Evolutionary conservation across 1,140 invertebrate genomes (phyloP).

Genomic region (Myzus persicae): DNA sequence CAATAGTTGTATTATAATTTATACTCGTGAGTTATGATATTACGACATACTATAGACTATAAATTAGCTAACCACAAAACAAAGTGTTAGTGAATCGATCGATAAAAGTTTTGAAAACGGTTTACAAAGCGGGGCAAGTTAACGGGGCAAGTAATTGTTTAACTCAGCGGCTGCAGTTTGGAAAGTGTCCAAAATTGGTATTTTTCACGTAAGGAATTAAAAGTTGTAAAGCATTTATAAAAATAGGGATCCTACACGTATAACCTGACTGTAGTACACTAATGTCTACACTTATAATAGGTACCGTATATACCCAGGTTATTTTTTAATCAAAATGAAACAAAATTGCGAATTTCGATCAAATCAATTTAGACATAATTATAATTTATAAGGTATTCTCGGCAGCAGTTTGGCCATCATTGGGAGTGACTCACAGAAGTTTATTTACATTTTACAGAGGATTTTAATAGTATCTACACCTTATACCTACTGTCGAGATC

Average conservation of each 20-base stretch:
- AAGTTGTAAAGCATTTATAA: not conserved
- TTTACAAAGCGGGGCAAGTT: too few species aligned
- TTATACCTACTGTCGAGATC: too few species aligned
- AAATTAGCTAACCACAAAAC: not conserved
- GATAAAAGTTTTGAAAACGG: not conserved
- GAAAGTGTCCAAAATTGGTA: not conserved
- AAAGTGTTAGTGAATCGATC: not conserved
- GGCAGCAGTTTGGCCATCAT: too few species aligned
- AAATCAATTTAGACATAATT: too few species aligned
- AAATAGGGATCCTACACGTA: not conserved
- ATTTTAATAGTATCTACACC: too few species aligned
- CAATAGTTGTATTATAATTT: not conserved
- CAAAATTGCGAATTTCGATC: too few species aligned
- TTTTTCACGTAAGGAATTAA: not conserved
- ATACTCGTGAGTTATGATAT: not conserved
- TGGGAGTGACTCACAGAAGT: too few species aligned
- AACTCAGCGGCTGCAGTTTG: not conserved
- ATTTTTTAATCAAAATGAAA: not conserved
- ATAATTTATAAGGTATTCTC: too few species aligned
- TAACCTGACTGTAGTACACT: not conserved
- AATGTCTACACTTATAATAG: not conserved
- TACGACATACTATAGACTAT: not conserved
- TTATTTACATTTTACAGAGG: too few species aligned
- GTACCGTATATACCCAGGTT: not conserved
- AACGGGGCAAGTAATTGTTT: not conserved